Conservation (phyloP, 1,140 invertebrate species). For the Scaptomyza pallida region DNA sequence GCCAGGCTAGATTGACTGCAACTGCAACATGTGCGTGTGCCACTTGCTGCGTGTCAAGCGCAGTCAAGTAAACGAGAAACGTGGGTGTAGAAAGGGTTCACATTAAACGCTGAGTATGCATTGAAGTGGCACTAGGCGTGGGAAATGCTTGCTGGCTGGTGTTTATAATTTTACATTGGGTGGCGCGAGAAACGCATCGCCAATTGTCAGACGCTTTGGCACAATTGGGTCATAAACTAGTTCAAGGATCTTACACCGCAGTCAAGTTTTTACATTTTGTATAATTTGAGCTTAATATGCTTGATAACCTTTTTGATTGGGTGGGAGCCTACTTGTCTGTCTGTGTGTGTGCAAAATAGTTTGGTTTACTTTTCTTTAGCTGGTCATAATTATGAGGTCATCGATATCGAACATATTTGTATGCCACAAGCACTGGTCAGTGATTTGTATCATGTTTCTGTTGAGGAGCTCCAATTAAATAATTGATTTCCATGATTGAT, state of each 20-base stretch:
- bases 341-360: constrained; percentile 11
- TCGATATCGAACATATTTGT: constrained; percentile 1
- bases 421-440: not conserved
- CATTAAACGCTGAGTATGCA: too few relatives aligned
- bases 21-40: constrained; percentile 45
- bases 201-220: constrained; percentile 79
- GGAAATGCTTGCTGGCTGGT: not conserved
- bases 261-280: constrained; percentile 8
- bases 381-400: constrained; percentile 39
- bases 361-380: not conserved
- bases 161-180: constrained; percentile 50
- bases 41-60: constrained; percentile 19
- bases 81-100: not conserved
- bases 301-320: constrained; percentile 33
- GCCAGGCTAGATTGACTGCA: constrained; percentile 8
- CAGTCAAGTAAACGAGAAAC: not conserved
- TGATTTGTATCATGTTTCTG: constrained; percentile 18
- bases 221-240: constrained; percentile 81
- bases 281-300: constrained; percentile 37
- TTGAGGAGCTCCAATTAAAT: constrained; percentile 45
- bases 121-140: constrained; percentile 9
- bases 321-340: not conserved
- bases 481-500: constrained; percentile 67
- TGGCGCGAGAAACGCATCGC: constrained; percentile 61
- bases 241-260: constrained; percentile 57